Base-by-base conservation (phyloP, 2,888 invertebrate genomes). In the Trypoxylon attenuatum region DNA sequence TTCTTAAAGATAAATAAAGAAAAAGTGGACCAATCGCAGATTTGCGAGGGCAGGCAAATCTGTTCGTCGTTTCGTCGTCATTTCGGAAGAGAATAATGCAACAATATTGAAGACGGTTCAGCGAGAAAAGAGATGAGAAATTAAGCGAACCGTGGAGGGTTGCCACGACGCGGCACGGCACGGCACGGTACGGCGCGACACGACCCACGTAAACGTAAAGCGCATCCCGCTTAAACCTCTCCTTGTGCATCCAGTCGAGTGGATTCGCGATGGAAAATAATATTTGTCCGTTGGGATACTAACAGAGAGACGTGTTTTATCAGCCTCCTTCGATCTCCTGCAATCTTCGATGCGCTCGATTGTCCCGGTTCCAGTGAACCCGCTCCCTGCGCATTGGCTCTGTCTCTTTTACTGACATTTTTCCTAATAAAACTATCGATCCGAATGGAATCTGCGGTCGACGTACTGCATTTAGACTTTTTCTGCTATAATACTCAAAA, bases 131-230 rank as follows among this genome's bases (percentile, higher is more conserved):
- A 76, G 71, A 76, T 76, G 75, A 76, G 76, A 76, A 71, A 76
- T 76, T 76, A 76, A 76, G 71, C 63, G 76, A 76, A 76, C 76
- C 76, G 76, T 76, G 62, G 62, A 51, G 62, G 65, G 76, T 76
- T 73, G 76, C 58, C 58, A 73, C 71, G 63, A 43, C 69, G 62
- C n/a, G n/a, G n/a, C n/a, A n/a, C n/a, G n/a, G n/a, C n/a, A n/a
- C n/a, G n/a, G n/a, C n/a, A n/a, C n/a, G n/a, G n/a, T n/a, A n/a
- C n/a, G n/a, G n/a, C n/a, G n/a, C n/a, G n/a, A n/a, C n/a, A n/a
- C n/a, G n/a, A n/a, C n/a, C n/a, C n/a, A 58, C 59, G 60, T 54
- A 64, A 71, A 64, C 60, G 59, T 72, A 69, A 49, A 63, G 47
- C 60, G 58, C 57, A 53, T 54, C 45, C 8, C 67, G 72, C 45